Base-by-base conservation (phyloP, 1,140 invertebrate genomes). In the Stegodyphus mimosarum region DNA sequence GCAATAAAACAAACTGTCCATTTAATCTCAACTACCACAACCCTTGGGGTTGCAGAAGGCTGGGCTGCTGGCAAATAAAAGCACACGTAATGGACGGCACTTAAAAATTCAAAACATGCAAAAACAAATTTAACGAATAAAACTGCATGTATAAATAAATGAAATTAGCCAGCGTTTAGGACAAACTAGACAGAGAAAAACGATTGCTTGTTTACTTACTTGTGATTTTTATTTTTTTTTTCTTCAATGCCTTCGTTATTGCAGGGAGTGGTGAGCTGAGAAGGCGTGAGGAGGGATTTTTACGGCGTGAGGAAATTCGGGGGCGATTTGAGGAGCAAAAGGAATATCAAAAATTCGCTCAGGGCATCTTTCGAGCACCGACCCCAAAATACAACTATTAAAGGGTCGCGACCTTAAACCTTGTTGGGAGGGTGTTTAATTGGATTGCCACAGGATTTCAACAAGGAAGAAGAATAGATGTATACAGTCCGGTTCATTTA, bases 1-100 rank as follows among this genome's bases (percentile, higher is more conserved):
- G 72, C 33, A 74, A 74, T 74, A 74, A 74, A 74, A 74, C 53
- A 74, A 60, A 53, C 72, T 33, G 33, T 33, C 33, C 33, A 33
- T 11, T 11, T 5, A 63, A 5, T 63, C 11, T 60, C 15, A 33
- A 3, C 33, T 3, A 33, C 33, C 33, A 33, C 33, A 33, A 33
- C 33, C 33, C 33, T 33, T 33, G 33, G 33, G 33, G 33, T 33
- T 33, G 33, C 33, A 33, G 33, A 33, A 33, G 33, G 33, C 33
- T 33, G 55, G 55, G 15, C 55, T 60, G 55, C 9, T 5, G 1
- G 60, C 11, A 7, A 63, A 63, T 11, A 63, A 11, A 63, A n/a
- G 11, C 60, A 63, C 11, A n/a, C 60, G 11, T 63, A n/a, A 63
- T 13, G 11, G 60, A 63, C n/a, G 60, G 60, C 60, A 63, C 60